Base-by-base conservation (phyloP, 1,140 invertebrate species). In the Drosophila pruinosa region DNA sequence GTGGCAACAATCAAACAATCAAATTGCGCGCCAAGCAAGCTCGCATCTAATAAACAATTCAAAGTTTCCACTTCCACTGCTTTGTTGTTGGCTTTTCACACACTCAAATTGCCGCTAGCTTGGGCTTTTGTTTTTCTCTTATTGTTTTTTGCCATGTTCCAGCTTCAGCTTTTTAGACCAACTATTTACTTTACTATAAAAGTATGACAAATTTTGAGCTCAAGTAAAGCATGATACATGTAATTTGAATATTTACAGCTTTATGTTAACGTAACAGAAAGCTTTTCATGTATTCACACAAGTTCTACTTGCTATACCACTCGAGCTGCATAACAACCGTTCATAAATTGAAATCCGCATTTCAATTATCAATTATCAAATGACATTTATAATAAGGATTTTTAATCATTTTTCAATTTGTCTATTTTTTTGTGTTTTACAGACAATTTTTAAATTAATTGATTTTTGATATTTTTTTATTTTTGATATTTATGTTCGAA, bases 1-100 rank as follows among this genome's bases (percentile, higher is more conserved):
- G 81, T 77, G 82, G 65, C 78, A 80, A 90, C 89, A 90, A 80
- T 78, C 81, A 70, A 65, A 53, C 47, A 59, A 58, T 58, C 34
- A 56, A 77, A 86, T 71, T 85, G 73, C 76, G 76, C 70, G 72
- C 76, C 80, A 76, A 72, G 54, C 64, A 26, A 65, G 45, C 56
- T 56, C 53, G 43, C 57, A 50, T 59, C 72, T 41, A 48, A 54
- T 68, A 75, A 83, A 80, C 72, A 78, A 82, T 69, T 47, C 56
- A 41, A 38, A 63, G 75, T 68, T 75, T 41, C 19, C 22, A 63
- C 53, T 19, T 45, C 21, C 26, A 50, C 3, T 19, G 53, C 61
- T 34, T 34, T 64, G 22, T 65, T 65, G 15, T 14, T 28, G 8
- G 4, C 53, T 45, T 56, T 38, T 38, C 22, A 15, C 57, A 34